phyloP scores from a whole-genome alignment of 2,888 invertebrate species.

The Campaea margaritaria region DNA sequence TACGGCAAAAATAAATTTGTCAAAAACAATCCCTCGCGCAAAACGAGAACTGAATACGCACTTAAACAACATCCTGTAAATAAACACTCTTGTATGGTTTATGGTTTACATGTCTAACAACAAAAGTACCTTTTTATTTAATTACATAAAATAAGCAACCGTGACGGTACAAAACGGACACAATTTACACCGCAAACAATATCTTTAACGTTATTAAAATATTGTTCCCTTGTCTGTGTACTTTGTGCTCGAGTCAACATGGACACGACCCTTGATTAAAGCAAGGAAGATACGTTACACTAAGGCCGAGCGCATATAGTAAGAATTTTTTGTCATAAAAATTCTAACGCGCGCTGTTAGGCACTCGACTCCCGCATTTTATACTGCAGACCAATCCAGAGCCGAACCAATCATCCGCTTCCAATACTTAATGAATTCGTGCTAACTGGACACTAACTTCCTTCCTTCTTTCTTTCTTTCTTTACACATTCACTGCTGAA shows the following conservation, averaged over 20 bases:
- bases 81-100: conserved; percentile 14
- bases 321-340: too few species aligned
- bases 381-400: too few species aligned
- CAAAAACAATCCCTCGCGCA: too few species aligned
- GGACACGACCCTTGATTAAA: conserved; percentile 21
- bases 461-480: too few species aligned
- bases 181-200: conserved; percentile 33
- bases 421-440: too few species aligned
- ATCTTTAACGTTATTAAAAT: conserved; percentile 34
- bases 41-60: background rate
- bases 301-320: background rate
- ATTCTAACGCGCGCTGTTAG: too few species aligned
- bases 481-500: too few species aligned
- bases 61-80: conserved; percentile 14
- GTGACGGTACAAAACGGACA: conserved; percentile 27
- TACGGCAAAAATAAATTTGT: too few species aligned
- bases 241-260: conserved; percentile 35
- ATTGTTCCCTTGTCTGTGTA: conserved; percentile 31
- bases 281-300: conserved; percentile 12
- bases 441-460: too few species aligned
- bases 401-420: too few species aligned
- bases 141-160: conserved; percentile 30
- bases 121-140: conserved; percentile 28
- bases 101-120: conserved; percentile 13
- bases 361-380: too few species aligned